These are phyloP conservation scores for Chlorops oryzae DNA, from an alignment of 1,140 invertebrate species.

Conservation along the genomic window DNA sequence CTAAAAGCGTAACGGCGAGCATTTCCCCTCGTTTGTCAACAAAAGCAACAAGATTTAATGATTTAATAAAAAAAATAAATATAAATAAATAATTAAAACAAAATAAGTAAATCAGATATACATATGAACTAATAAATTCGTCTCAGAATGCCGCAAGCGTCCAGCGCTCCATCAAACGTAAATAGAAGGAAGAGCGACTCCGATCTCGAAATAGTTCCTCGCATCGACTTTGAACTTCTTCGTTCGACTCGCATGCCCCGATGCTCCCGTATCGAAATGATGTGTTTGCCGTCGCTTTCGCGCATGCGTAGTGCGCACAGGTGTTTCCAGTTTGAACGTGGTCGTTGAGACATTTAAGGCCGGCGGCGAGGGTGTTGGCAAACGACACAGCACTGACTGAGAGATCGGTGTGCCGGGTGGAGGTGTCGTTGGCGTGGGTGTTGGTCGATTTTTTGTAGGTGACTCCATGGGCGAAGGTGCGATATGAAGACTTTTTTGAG, in stretches of 20 bases:
- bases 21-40: constrained; percentile 47
- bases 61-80: neutral
- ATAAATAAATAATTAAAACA: constrained; percentile 6
- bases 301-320: constrained; percentile 21
- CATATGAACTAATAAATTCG: neutral
- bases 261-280: neutral
- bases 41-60: constrained; percentile 14
- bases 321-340: constrained; percentile 34
- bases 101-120: neutral
- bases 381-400: too few relatives aligned
- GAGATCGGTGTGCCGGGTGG: neutral
- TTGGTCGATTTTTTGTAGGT: neutral
- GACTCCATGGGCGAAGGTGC: constrained; percentile 8
- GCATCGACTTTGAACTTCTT: constrained; percentile 37
- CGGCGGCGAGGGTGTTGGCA: too few relatives aligned
- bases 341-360: too few relatives aligned
- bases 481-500: constrained; percentile 7
- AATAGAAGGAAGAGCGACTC: constrained; percentile 39
- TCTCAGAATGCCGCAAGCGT: neutral
- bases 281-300: neutral
- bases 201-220: constrained; percentile 41
- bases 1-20: constrained; percentile 46
- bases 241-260: constrained; percentile 20
- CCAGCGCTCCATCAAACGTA: constrained; percentile 20
- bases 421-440: neutral